Base-by-base conservation (phyloP, 2,888 invertebrate genomes). In the Machimus rusticus region DNA sequence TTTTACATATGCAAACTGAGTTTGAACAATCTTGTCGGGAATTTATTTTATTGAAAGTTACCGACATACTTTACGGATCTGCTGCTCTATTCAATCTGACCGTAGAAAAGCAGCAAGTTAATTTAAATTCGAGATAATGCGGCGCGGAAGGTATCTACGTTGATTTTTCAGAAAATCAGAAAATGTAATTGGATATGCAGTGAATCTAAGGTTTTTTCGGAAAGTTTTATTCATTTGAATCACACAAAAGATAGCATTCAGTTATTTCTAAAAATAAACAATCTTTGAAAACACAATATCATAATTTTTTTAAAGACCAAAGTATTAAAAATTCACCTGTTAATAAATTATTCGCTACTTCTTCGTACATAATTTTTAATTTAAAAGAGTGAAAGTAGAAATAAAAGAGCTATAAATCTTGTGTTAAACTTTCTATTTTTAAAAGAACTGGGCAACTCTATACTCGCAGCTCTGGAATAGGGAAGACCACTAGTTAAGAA, bases 31-130 rank as follows among this genome's bases (percentile, higher is more conserved):
- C 46, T 85, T 85, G 57, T n/a, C 16, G 74, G 74, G 74, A 85
- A 85, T 85, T 74, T 85, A 85, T 85, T 74, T 39, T 74, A 85
- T 85, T 74, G 85, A 39, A 37, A 34, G 31, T 43, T 85, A 74
- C 46, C 57, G 85, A 85, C 85, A 55, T 85, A 34, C 43, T 85
- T 85, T 85, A 85, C 74, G 74, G 85, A 85, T 23, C 43, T 85
- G 85, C 46, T 74, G 12, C 74, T 74, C 74, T 23, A 85, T 43
- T 85, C 43, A 37, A 66, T 31, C 6, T 12, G 31, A 46, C 66
- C 28, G 12, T 66, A 12, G 66, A 28, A 66, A 23, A 66, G 51
- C 28, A 23, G 66, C 28, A 66, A 66, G 2, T 8, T 9, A 9
- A 28, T 66, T 28, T 66, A 9, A 19, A 66, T 66, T 28, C 6